Evolutionary conservation across 2,888 invertebrate genomes (phyloP).

Genomic region (Philhelius pedissequus): DNA sequence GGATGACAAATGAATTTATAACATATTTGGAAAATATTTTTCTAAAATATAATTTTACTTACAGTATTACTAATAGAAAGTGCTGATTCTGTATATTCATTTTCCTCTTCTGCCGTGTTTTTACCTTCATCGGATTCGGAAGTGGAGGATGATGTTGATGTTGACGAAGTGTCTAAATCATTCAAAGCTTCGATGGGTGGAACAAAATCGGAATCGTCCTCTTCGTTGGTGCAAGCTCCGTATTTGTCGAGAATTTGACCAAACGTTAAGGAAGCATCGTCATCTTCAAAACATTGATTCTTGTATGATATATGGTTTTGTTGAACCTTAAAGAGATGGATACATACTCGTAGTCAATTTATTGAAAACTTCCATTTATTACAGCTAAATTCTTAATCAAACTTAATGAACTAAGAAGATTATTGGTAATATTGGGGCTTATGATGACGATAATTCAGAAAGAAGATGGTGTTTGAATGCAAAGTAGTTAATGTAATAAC

Average conservation of each 20-base stretch:
- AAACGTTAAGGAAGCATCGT: slow-evolving; percentile 72
- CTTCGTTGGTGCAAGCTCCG: slow-evolving; percentile 73
- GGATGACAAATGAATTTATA: not conserved
- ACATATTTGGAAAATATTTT: not conserved
- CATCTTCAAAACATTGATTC: not conserved
- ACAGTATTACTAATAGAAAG: not conserved
- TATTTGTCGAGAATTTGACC: slow-evolving; percentile 74
- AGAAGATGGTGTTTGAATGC: no score
- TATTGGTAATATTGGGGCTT: no score
- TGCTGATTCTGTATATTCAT: not conserved
- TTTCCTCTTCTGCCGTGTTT: not conserved
- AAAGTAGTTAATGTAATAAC: no score
- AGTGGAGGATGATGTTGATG: slow-evolving; percentile 41
- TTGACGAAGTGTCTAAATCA: slow-evolving; percentile 22
- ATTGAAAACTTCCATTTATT: no score
- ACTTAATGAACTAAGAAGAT: no score
- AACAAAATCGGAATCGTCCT: slow-evolving; percentile 74
- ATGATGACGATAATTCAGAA: no score
- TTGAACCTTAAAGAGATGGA: not conserved
- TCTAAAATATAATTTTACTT: not conserved
- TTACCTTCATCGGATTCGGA: slow-evolving; percentile 38
- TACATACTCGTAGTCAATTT: no score
- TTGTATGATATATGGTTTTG: not conserved
- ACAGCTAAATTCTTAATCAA: no score
- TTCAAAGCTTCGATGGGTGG: slow-evolving; percentile 63